Evolutionary conservation across 1,140 invertebrate genomes (phyloP), one percentile per base, ranked within the genome.

Genomic region (Idris sp.): DNA sequence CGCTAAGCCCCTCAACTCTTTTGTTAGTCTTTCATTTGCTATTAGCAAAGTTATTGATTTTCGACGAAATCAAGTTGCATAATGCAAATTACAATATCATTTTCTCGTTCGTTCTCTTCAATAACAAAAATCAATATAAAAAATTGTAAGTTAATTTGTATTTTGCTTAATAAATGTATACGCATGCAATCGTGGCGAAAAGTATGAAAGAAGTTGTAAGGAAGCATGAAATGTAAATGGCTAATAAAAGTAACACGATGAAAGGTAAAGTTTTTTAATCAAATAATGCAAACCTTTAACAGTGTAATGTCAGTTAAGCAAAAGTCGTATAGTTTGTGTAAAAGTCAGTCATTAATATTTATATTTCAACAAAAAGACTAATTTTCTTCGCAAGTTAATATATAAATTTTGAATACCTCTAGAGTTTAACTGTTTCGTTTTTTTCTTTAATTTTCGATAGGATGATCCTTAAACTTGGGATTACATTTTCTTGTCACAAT

Each of bases 11-110:
- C 28, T 41, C 14, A 22, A 11, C 1, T 16, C 2, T 19, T 48
- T 16, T 28, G 16, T 33, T 7, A 35, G 13, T 41, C 49, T 43
- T 58, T 54, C 53, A 16, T 68, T 59, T 59, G 14, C 44, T 59
- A 69, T 69, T 69, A 69, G 56, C 48, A 61, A 49, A 46, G 61
- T 69, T 69, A 69, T 69, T 40, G 65, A 69, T 68, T 61, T 30
- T 15, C 43, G 31, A 26, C 25, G 44, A 46, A 61, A 61, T 69
- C 61, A 69, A 69, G n/a, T 69, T 69, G 46, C 65, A 35, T 40
- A 41, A 30, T 16, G 54, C n/a, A n/a, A n/a, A n/a, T n/a, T n/a
- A n/a, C n/a, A n/a, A n/a, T n/a, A n/a, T n/a, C n/a, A n/a, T n/a
- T n/a, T n/a, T n/a, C n/a, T n/a, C n/a, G n/a, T n/a, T n/a, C n/a